Evolutionary conservation across 2,113 vertebrate species (phyloP).

Genomic region (Scomber japonicus): DNA sequence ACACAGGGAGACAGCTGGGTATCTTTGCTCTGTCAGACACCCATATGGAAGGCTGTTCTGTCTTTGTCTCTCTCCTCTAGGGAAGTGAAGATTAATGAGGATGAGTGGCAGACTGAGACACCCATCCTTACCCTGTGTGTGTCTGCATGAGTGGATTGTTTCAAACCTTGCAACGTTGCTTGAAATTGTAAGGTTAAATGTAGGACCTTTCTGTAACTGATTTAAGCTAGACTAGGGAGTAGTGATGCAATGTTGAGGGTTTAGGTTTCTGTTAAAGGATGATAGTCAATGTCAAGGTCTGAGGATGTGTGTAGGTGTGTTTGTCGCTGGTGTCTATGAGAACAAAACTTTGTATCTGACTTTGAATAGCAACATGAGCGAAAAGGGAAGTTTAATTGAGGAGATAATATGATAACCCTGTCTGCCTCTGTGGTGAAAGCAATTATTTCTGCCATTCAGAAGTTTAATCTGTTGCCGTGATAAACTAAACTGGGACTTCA

Average conservation of each 20-base stretch:
- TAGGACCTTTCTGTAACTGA: no score
- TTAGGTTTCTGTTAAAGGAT: neutral
- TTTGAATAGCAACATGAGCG: constrained; percentile 14
- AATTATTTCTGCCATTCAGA: no score
- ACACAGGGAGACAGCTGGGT: constrained; percentile 31
- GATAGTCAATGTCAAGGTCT: neutral
- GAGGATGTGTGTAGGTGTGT: neutral
- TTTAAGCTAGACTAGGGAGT: neutral
- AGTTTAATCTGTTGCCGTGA: no score
- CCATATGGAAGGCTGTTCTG: constrained; percentile 48
- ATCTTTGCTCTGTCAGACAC: constrained; percentile 43
- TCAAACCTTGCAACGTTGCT: neutral
- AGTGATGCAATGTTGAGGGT: neutral
- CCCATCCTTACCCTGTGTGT: constrained; percentile 6
- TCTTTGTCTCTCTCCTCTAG: constrained; percentile 26
- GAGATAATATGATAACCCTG: no score
- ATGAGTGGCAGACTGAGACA: constrained; percentile 27
- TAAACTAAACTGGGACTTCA: no score
- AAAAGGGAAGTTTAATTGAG: neutral
- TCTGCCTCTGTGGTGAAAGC: no score
- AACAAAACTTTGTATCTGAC: neutral
- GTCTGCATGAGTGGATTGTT: constrained; percentile 1
- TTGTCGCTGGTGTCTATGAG: neutral
- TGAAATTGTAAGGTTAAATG: neutral
- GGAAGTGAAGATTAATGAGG: constrained; percentile 53